phyloP scores from a whole-genome alignment of 1,140 invertebrate species.

The Telenomus remus region DNA sequence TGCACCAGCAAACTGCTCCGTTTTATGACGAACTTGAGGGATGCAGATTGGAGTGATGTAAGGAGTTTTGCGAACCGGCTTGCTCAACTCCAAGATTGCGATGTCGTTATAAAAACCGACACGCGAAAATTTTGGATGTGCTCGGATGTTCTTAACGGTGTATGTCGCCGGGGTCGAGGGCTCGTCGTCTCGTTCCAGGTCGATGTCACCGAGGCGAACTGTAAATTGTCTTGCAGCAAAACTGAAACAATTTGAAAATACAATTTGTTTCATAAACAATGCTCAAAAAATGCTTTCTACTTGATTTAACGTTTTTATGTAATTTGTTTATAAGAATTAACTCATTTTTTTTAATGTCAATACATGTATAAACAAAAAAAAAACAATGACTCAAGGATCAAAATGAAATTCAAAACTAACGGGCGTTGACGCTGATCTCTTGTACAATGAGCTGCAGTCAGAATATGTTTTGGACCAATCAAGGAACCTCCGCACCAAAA shows the following conservation, averaged over 20 bases:
- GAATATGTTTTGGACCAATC: slow-evolving; percentile 85
- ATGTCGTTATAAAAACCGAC: slow-evolving; percentile 95
- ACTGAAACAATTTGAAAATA: slow-evolving; percentile 75
- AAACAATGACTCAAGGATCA: not conserved
- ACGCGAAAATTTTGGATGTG: slow-evolving; percentile 87
- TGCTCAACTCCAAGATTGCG: slow-evolving; percentile 85
- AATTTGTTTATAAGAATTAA: no score
- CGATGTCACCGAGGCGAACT: slow-evolving; percentile 90
- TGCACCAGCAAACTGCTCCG: slow-evolving; percentile 81
- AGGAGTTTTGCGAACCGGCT: slow-evolving; percentile 84
- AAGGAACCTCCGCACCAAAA: slow-evolving; percentile 96
- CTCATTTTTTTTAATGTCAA: no score
- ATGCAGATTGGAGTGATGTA: slow-evolving; percentile 93
- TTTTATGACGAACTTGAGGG: slow-evolving; percentile 78
- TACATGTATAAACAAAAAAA: not conserved
- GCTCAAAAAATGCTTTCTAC: no score
- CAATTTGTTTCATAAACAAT: no score
- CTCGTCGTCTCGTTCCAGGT: slow-evolving; percentile 87
- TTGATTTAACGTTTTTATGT: no score
- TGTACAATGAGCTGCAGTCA: slow-evolving; percentile 95
- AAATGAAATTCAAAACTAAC: slow-evolving; percentile 78
- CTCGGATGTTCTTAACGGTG: slow-evolving; percentile 84
- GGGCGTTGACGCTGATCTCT: slow-evolving; percentile 89
- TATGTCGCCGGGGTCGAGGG: slow-evolving; percentile 86
- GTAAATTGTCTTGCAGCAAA: slow-evolving; percentile 91